These are phyloP conservation scores for Pipa parva DNA, from an alignment of 2,113 vertebrate genomes.

Conservation along the genomic window DNA sequence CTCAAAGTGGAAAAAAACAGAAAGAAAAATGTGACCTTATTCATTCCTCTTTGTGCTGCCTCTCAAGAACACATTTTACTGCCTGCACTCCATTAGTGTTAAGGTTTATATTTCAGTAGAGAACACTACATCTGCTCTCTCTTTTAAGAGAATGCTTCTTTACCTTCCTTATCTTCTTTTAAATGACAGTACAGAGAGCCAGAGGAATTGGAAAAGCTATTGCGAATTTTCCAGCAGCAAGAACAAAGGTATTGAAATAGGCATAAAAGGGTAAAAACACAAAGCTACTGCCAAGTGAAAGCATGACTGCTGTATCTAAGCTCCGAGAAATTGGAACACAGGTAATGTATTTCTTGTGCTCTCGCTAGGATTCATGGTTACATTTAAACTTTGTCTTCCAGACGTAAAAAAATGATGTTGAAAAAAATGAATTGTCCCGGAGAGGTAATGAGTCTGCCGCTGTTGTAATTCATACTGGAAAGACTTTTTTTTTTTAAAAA, in stretches of 20 bases:
- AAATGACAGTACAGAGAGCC: conserved; percentile 43
- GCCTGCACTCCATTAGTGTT: conserved; percentile 41
- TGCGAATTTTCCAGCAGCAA: conserved; percentile 23
- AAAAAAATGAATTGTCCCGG: conserved; percentile 55
- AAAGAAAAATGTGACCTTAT: conserved; percentile 32
- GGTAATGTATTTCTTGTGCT: conserved; percentile 31
- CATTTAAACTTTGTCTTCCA: conserved; percentile 46
- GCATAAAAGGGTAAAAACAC: conserved; percentile 37
- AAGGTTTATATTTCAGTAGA: conserved; percentile 42
- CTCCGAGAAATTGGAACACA: conserved; percentile 27
- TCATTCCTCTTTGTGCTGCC: conserved; percentile 2
- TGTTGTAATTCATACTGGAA: conserved; percentile 46
- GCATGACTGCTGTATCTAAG: conserved; percentile 23
- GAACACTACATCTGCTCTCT: conserved; percentile 41
- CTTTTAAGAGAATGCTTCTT: conserved; percentile 35
- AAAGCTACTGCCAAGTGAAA: conserved; percentile 37
- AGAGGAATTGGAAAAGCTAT: conserved; percentile 44
- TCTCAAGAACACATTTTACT: conserved; percentile 40
- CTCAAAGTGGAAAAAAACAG: conserved; percentile 15
- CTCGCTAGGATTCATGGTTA: conserved; percentile 3
- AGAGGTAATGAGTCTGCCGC: conserved; percentile 50
- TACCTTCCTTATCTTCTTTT: conserved; percentile 40
- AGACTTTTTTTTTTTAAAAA: conserved; percentile 49
- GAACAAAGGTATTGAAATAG: conserved; percentile 45
- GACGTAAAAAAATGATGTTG: conserved; percentile 44